Base-by-base conservation (phyloP, 1,140 invertebrate species). In the Heliconius nattereri region DNA sequence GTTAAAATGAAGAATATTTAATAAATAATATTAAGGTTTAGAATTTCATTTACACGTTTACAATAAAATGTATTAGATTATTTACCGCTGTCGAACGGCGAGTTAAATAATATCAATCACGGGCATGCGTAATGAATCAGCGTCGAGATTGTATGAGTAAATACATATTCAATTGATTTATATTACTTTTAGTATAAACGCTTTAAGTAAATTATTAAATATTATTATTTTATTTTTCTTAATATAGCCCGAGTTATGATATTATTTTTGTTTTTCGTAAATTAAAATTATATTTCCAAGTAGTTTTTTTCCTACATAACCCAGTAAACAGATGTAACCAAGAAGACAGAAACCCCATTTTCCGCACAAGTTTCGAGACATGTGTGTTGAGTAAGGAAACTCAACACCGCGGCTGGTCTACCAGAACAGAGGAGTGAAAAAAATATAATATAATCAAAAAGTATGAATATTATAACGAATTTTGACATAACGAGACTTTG, bases 111-210 rank as follows among this genome's bases (percentile, higher is more conserved):
- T 66, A 66, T 66, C 60, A 66, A 66, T 66, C 23, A 66, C 60
- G 60, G 60, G 60, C 60, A 26, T 66, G 60, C 60, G 60, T 66
- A 26, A 29, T 66, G 60, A 66, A 66, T 66, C 60, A 66, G 60
- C 60, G 60, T 29, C 60, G 23, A 66, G 23, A 66, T 29, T 66
- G 60, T 66, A 23, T 11, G 60, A 66, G 60, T 60, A 60, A 60
- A 60, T 66, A 26, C 26, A 29, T 66, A 26, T 66, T 23, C 60
- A 23, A 66, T 66, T 66, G 23, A 29, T 7, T 66, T 66, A 66
- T 66, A 66, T 66, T 29, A 66, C 11, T 13, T 16, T 66, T 66
- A 13, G 8, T 66, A 29, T 29, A 66, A 66, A 29, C 8, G 11
- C 3, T 23, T 16, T 35, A 35, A 23, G 16, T 52, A 52, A 9